Evolutionary conservation across 2,113 vertebrate species (phyloP), one percentile per base, ranked within the genome.

Genomic region (Sprattus sprattus): DNA sequence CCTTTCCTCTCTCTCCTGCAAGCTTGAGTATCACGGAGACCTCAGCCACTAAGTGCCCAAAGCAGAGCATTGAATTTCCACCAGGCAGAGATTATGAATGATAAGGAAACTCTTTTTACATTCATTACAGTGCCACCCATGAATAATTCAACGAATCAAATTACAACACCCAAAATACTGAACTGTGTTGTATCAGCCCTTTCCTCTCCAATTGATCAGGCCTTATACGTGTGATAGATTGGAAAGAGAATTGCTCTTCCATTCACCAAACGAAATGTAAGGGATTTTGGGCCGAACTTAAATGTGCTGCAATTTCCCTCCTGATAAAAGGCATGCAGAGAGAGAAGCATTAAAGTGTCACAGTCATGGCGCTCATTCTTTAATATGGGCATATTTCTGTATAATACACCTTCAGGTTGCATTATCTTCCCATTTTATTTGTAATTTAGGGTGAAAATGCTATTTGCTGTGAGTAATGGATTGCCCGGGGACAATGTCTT

Each of bases 81-180:
- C 85, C 86, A 88, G 87, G 86, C 89, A 85, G 90, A 94, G 93
- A 93, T 94, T 94, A 94, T 93, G 91, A 94, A 92, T 93, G 93
- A 94, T 92, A 93, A 88, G 84, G 89, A 91, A 93, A 93, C 88
- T 92, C 88, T 92, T 92, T 92, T 93, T 90, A 91, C 91, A 93
- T 92, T 93, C 92, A 92, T 93, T 93, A 91, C 91, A 91, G 88
- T 90, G 88, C 88, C 88, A 83, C 80, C 82, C 86, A 93, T 94
- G 88, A 94, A 95, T 94, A 92, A 95, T 95, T 93, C 87, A 95
- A 91, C 25, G 67, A 84, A 89, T 93, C 67, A 91, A 93, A 94
- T 93, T 92, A 88, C 90, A 89, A 88, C 45, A 87, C 85, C 89
- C 78, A 25, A 91, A 92, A 94, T 90, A 92, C 91, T 93, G 86